phyloP scores from a whole-genome alignment of 1,140 invertebrate species.

The Thaumetopoea pityocampa region DNA sequence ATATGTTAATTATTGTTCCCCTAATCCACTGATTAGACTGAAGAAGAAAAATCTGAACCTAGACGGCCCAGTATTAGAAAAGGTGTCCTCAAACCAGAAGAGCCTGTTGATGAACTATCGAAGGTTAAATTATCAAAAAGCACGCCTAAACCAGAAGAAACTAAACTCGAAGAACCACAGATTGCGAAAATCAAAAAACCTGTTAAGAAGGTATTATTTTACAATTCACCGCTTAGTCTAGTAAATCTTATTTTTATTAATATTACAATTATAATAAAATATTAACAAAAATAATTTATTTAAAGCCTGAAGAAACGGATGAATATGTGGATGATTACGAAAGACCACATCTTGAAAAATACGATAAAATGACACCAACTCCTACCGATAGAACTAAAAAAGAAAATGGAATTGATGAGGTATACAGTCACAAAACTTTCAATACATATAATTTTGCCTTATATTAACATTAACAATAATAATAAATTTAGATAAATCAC shows the following conservation, averaged over 20 bases:
- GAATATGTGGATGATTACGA: conserved; percentile 71
- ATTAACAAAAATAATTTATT: conserved; percentile 18
- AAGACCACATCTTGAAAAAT: conserved; percentile 72
- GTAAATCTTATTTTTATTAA: neutral
- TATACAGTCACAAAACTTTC: conserved; percentile 20
- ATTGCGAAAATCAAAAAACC: conserved; percentile 51
- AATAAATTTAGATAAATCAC: neutral
- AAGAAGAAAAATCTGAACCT: conserved; percentile 47
- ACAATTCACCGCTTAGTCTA: conserved; percentile 5
- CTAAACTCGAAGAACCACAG: conserved; percentile 57
- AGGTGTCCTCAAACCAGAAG: conserved; percentile 73
- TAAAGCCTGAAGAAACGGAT: conserved; percentile 53
- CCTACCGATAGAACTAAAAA: conserved; percentile 51
- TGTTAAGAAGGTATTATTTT: conserved; percentile 48
- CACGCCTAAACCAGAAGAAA: conserved; percentile 67
- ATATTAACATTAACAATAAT: conserved; percentile 2
- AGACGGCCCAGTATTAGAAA: conserved; percentile 73
- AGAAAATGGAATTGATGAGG: conserved; percentile 44
- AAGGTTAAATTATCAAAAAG: conserved; percentile 68
- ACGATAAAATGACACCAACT: conserved; percentile 57
- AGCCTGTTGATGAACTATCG: conserved; percentile 74
- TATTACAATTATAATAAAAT: conserved; percentile 1
- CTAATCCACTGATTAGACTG: conserved; percentile 62
- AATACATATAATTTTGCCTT: conserved; percentile 1
- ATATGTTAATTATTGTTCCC: too few relatives aligned